Base-by-base conservation (phyloP, 2,113 vertebrate species). In the Embiotoca jacksoni region DNA sequence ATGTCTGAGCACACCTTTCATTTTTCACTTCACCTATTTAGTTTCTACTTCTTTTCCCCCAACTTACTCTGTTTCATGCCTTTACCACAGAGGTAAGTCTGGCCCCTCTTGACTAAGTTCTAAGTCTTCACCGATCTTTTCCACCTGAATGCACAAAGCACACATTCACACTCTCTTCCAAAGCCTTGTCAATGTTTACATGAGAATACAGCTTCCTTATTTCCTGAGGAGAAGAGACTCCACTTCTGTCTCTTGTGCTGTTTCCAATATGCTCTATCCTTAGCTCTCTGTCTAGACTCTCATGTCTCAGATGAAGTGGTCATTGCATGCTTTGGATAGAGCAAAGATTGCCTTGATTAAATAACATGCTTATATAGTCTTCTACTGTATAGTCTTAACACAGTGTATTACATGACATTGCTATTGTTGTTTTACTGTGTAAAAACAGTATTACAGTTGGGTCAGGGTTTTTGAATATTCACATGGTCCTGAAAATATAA, bases 111-210 rank as follows among this genome's bases (percentile, higher is more conserved):
- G 16, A 56, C 52, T 55, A 7, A 23, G 4, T 57, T 7, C 61
- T 65, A n/a, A 16, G 41, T 37, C 53, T 49, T 58, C 32, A 49
- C 8, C 61, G 13, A 47, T 65, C 61, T 65, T 36, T 31, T 54
- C 35, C 49, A 56, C 54, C 30, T 66, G 53, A 49, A 13, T 10
- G 11, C 33, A 66, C 60, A 56, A 16, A 30, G 31, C 41, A 33
- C 16, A 63, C 31, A 14, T 33, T 57, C 7, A 44, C 16, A 31
- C 60, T 44, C 23, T 72, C 54, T 5, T 15, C 35, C 46, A 60
- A 60, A 46, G 33, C 35, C 1, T 44, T 23, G 23, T 57, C 44
- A 31, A 10, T 6, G 56, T 72, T 52, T 36, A 16, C 44, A 37
- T 13, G 23, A 53, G 47, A 33, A 23, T 3, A 8, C 47, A 61